phyloP scores from a whole-genome alignment of 2,888 invertebrate genomes.

The Drosophila paracracens region DNA sequence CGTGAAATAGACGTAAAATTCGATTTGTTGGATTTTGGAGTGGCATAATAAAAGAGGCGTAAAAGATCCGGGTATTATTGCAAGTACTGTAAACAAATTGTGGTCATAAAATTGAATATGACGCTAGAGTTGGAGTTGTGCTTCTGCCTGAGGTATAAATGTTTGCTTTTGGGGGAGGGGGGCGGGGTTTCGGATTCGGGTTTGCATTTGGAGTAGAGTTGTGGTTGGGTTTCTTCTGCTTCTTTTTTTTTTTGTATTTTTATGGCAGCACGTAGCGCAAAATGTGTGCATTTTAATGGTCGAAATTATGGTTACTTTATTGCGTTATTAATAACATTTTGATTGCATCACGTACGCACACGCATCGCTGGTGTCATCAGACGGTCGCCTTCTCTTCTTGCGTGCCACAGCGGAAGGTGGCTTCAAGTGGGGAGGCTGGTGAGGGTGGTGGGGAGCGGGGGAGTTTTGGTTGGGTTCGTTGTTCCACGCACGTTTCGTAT shows the following conservation, averaged over 20 bases:
- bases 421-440: background rate
- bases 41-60: slow-evolving; percentile 7
- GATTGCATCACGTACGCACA: slow-evolving; percentile 78
- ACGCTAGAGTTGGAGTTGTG: slow-evolving; percentile 31
- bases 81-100: slow-evolving; percentile 19
- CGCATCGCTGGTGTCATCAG: slow-evolving; percentile 59
- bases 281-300: slow-evolving; percentile 79
- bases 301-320: slow-evolving; percentile 78
- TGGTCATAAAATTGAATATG: slow-evolving; percentile 49
- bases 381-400: slow-evolving; percentile 11
- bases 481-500: slow-evolving; percentile 60
- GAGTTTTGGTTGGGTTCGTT: background rate
- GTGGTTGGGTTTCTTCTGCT: background rate
- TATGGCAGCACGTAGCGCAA: slow-evolving; percentile 62
- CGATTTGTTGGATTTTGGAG: background rate
- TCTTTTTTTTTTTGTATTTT: slow-evolving; percentile 6
- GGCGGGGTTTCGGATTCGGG: no score
- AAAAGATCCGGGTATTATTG: background rate
- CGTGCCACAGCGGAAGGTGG: background rate
- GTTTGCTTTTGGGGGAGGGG: background rate
- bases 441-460: background rate
- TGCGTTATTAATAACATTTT: slow-evolving; percentile 79
- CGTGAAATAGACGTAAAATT: background rate
- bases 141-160: slow-evolving; percentile 11
- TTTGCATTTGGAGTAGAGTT: slow-evolving; percentile 20